Conservation (phyloP, 1,140 invertebrate genomes). For the Macrotrachela quadricornifera region DNA sequence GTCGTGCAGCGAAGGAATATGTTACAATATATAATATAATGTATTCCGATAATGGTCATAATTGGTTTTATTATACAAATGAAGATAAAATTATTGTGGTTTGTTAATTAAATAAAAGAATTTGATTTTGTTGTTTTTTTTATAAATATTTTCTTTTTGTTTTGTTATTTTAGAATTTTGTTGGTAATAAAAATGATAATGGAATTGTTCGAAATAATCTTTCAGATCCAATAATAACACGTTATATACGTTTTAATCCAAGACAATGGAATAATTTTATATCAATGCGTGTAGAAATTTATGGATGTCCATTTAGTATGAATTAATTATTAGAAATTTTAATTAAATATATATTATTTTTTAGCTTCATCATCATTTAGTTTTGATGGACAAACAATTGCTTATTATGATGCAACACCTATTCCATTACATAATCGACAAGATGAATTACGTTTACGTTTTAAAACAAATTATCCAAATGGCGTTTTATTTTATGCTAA, state of each 20-base stretch:
- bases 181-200: conserved; percentile 69
- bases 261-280: conserved; percentile 83
- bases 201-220: conserved; percentile 59
- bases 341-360: conserved; percentile 11
- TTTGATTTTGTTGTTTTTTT: too few relatives aligned
- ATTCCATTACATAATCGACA: conserved; percentile 44
- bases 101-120: too few relatives aligned
- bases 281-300: conserved; percentile 71
- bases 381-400: conserved; percentile 45
- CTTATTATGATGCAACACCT: conserved; percentile 52
- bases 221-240: conserved; percentile 80
- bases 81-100: conserved; percentile 19
- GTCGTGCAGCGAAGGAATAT: conserved; percentile 59
- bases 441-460: conserved; percentile 65
- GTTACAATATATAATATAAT: conserved; percentile 71
- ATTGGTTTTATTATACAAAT: conserved; percentile 17
- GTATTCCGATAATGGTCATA: conserved; percentile 45
- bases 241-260: conserved; percentile 80
- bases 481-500: conserved; percentile 71
- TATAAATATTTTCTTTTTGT: background rate
- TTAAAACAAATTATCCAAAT: conserved; percentile 68
- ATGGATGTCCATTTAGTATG: conserved; percentile 77
- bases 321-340: conserved; percentile 10
- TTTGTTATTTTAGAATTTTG: conserved; percentile 53
- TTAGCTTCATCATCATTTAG: conserved; percentile 55